Percentiles rank a stretch among this genome's conserved stretches.
Conservation (phyloP, 92 coral and sea anemone species). For the Bergia puertoricense region DNA sequence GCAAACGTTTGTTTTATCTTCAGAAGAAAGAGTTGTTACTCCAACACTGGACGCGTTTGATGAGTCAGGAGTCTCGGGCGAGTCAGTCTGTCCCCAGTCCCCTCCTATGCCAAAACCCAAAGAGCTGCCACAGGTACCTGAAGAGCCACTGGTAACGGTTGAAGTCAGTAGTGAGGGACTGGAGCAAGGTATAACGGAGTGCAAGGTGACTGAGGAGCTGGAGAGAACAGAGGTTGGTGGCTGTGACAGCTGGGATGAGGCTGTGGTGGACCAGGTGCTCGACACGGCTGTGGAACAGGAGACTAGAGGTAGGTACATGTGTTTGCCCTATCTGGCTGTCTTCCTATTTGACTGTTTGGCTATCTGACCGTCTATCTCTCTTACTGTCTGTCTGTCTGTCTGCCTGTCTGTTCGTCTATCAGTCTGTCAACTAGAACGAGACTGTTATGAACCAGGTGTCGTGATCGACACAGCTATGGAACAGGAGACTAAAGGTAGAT, state of each 20-base stretch:
- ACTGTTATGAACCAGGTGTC: no score
- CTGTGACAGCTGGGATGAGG: slow-evolving; percentile 73
- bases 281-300: slow-evolving; percentile 56
- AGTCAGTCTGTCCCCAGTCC: not conserved
- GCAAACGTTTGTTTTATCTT: not conserved
- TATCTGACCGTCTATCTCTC: not conserved
- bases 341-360: not conserved
- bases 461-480: no score
- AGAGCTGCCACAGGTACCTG: slow-evolving; percentile 17
- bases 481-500: no score
- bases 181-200: slow-evolving; percentile 59
- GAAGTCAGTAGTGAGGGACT: slow-evolving; percentile 47
- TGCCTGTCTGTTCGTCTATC: not conserved
- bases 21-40: slow-evolving; percentile 32
- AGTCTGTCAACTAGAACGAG: no score
- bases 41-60: slow-evolving; percentile 2
- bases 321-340: not conserved
- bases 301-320: slow-evolving; percentile 50
- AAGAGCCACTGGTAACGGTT: slow-evolving; percentile 8
- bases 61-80: slow-evolving; percentile 17
- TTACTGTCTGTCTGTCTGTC: not conserved
- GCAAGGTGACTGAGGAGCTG: slow-evolving; percentile 44
- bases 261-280: slow-evolving; percentile 50
- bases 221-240: slow-evolving; percentile 44
- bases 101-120: slow-evolving; percentile 18